Base-by-base conservation (phyloP, 2,888 invertebrate genomes). In the Elmis aenea region DNA sequence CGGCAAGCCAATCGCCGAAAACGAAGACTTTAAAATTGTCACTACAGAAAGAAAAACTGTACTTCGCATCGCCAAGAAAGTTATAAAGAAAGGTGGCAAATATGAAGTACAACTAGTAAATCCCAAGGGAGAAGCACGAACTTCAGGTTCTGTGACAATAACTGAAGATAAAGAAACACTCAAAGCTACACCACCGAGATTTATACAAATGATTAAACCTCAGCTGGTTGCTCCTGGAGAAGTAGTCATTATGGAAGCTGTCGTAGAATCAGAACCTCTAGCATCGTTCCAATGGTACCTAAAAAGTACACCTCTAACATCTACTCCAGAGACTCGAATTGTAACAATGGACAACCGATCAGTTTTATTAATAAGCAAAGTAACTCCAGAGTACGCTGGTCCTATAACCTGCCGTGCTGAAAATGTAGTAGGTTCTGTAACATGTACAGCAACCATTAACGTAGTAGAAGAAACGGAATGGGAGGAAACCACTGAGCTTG, bases 211-310 rank as follows among this genome's bases (percentile, higher is more conserved):
- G 10, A 70, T 89, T 29, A 68, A 76, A 54, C 85, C 88, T 2
- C 79, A 81, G 61, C 74, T 75, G 52, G 80, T 84, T 32, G 73
- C 75, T 14, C 71, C 79, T 57, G 85, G 85, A 38, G 86, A 87
- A 60, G 83, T 85, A 25, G 81, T 85, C 8, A 77, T 92, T 38
- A 69, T 91, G 54, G 88, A 91, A 69, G 80, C 82, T 2, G 70
- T 74, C 46, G 90, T 90, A 1, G 76, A 78, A 48, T 86, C 90
- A 6, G 76, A 72, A 58, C 91, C 91, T 3, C 73, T 74, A 30
- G 87, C 88, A 24, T 86, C 87, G 2, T 90, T 91, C 73, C 85
- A 85, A 62, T 92, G 92, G 92, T 90, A 83, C 65, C 75, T 83
- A 45, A 81, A 86, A 51, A 79, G 79, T 23, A 77, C 75, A 48